Evolutionary conservation across 2,888 invertebrate species (phyloP), one percentile per base, ranked within the genome.

Genomic region (Drosophila falleni): DNA sequence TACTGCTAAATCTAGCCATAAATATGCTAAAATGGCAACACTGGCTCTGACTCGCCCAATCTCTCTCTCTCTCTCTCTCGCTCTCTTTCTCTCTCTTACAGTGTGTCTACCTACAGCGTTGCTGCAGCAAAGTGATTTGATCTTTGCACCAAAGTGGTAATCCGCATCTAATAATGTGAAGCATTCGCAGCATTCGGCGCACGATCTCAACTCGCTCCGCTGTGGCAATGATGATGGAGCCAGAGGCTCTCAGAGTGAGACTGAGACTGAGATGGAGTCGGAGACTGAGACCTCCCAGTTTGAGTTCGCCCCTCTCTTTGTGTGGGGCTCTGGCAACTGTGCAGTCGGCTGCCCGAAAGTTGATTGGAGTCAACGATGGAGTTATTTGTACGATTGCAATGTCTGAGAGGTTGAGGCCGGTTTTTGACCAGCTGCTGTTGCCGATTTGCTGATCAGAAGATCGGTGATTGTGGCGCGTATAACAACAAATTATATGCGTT

Each of bases 91-190:
- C 13, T 13, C 5, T 5, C 6, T 29, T 6, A 1, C 29, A 6
- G 23, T 51, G 8, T 46, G 33, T 53, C 66, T 80, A 83, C 90
- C 78, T 82, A 87, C 78, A 81, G 80, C 74, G 58, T 74, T 70
- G 81, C 71, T 64, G 71, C 74, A 87, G 80, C 87, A 88, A 89
- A 88, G 89, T 87, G 87, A 86, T 86, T 88, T 88, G 88, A 88
- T 88, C 86, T 87, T 87, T 88, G 84, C 84, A 87, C 84, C 78
- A 81, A 79, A 78, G 80, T 87, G 90, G 87, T 89, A 85, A 85
- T 90, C 89, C 89, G 90, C 89, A 89, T 89, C 89, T 89, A 91
- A 90, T 90, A 91, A 91, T 90, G 90, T 89, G 88, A 88, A 89
- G 89, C 90, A 78, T 67, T 67, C 67, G 88, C 80, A 88, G 83